These are phyloP conservation scores for Etheostoma spectabile DNA, from an alignment of 2,113 vertebrate species.

Conservation along the genomic window DNA sequence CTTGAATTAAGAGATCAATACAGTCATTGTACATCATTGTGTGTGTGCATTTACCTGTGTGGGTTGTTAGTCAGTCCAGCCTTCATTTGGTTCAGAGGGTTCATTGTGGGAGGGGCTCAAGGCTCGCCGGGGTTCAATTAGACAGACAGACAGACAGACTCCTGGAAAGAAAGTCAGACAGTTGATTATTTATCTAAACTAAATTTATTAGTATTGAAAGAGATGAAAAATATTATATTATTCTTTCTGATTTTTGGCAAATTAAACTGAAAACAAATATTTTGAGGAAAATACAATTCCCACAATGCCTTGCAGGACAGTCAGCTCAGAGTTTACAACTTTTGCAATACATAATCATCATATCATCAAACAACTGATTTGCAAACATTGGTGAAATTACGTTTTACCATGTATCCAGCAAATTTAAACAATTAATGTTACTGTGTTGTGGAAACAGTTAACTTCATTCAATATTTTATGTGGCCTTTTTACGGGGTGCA, in stretches of 20 bases:
- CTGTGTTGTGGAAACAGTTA: too few relatives aligned
- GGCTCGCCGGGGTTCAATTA: slow-evolving; percentile 46
- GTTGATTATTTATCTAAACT: not conserved
- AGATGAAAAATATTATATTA: too few relatives aligned
- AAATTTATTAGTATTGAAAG: slow-evolving; percentile 4
- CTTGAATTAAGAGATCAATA: not conserved
- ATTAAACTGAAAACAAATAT: not conserved
- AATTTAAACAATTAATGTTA: too few relatives aligned
- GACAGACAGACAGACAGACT: slow-evolving; percentile 7
- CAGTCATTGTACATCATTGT: not conserved
- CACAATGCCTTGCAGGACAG: slow-evolving; percentile 1
- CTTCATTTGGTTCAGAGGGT: slow-evolving; percentile 96
- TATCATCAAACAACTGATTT: not conserved
- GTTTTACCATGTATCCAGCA: too few relatives aligned
- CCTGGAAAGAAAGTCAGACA: slow-evolving; percentile 11
- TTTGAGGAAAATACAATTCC: not conserved
- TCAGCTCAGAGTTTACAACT: not conserved
- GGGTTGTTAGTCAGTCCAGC: slow-evolving; percentile 88
- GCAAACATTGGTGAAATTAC: not conserved
- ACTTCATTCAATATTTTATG: too few relatives aligned
- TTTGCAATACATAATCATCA: not conserved
- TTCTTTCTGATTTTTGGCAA: not conserved
- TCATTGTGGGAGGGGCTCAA: slow-evolving; percentile 83
- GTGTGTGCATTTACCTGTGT: slow-evolving; percentile 84
- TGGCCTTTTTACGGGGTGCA: too few relatives aligned